Percentiles rank a stretch among this genome's conserved stretches.
Conservation (phyloP, 2,888 invertebrate genomes). For the Hanleya hanleyi region DNA sequence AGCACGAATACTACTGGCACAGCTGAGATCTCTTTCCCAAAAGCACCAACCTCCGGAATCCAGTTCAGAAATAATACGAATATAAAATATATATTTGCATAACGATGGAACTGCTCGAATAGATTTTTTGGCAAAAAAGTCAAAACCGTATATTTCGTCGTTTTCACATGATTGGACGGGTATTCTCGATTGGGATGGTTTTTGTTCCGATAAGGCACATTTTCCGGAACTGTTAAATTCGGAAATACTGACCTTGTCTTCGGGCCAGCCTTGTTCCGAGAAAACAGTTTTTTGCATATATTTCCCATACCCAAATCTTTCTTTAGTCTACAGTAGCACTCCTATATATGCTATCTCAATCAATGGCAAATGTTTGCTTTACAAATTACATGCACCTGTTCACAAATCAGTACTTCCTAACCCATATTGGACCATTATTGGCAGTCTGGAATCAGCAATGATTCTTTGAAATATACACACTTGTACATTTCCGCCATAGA, state of each 20-base stretch:
- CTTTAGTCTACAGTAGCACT: not conserved
- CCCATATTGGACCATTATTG: too few relatives aligned
- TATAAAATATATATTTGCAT: conserved; percentile 98
- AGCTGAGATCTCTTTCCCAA: conserved; percentile 97
- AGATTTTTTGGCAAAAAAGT: conserved; percentile 97
- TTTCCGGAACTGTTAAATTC: conserved; percentile 50
- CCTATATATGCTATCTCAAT: too few relatives aligned
- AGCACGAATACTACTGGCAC: conserved; percentile 95
- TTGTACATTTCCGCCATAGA: too few relatives aligned
- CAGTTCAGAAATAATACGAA: conserved; percentile 97
- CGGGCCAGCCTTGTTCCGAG: conserved; percentile 32
- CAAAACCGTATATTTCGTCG: conserved; percentile 87
- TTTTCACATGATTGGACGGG: conserved; percentile 60
- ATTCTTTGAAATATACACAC: too few relatives aligned
- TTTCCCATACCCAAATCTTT: conserved; percentile 48
- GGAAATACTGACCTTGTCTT: conserved; percentile 51
- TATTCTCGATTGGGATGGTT: conserved; percentile 59
- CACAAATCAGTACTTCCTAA: too few relatives aligned
- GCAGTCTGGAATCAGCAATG: too few relatives aligned
- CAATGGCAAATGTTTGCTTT: too few relatives aligned
- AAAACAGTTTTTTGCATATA: conserved; percentile 30
- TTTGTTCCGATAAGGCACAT: conserved; percentile 41
- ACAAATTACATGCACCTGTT: too few relatives aligned
- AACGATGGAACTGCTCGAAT: conserved; percentile 97
- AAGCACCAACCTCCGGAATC: conserved; percentile 90